Evolutionary conservation across 23 tunicate species (phyloP).

Genomic region (Halocynthia aurantium): DNA sequence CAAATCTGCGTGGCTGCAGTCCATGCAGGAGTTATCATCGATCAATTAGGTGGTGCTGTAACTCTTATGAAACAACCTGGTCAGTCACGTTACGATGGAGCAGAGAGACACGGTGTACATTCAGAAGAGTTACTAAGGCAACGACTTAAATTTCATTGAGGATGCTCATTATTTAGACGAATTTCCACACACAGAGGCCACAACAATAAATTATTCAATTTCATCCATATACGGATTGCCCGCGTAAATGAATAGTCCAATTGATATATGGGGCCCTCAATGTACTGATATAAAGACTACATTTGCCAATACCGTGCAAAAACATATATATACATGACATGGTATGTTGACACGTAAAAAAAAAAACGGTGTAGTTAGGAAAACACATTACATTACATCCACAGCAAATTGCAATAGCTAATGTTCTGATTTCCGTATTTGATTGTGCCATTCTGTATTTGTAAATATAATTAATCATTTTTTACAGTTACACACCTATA

Average conservation of each 20-base stretch:
- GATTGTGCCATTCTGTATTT: background rate
- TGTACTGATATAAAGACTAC: too few species aligned
- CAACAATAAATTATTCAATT: too few species aligned
- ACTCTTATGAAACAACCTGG: slow-evolving; percentile 40
- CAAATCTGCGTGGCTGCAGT: slow-evolving; percentile 88
- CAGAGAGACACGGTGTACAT: slow-evolving; percentile 35
- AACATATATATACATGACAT: too few species aligned
- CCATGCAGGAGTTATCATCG: slow-evolving; percentile 72
- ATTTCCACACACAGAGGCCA: too few species aligned
- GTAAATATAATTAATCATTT: background rate
- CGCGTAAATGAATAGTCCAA: too few species aligned
- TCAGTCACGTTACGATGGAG: slow-evolving; percentile 62
- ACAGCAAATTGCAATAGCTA: background rate
- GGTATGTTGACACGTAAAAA: too few species aligned
- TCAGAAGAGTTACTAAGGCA: slow-evolving; percentile 33
- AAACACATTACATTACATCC: too few species aligned
- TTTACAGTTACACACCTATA: slow-evolving; percentile 56
- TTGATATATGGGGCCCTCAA: too few species aligned
- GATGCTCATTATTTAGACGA: too few species aligned
- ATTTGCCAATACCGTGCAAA: too few species aligned
- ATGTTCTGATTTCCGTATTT: background rate
- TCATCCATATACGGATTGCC: too few species aligned
- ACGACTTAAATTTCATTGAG: background rate
- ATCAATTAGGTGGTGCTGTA: slow-evolving; percentile 76
- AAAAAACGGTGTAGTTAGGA: too few species aligned